phyloP scores from a whole-genome alignment of 2,113 vertebrate species.

The Macaca mulatta region DNA sequence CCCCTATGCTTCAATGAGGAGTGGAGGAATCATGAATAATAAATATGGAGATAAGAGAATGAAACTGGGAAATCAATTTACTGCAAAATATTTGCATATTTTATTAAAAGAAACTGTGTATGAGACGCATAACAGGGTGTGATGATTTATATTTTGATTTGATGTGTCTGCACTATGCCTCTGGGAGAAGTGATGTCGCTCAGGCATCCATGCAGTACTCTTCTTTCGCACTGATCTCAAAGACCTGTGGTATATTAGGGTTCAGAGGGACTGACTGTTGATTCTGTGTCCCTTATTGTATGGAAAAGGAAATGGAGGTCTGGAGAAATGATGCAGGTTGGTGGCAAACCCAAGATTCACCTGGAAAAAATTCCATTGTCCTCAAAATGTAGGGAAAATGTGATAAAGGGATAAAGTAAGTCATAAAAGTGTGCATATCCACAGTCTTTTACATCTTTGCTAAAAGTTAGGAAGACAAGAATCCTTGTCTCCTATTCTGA shows the following conservation, averaged over 20 bases:
- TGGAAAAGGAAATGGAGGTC: neutral
- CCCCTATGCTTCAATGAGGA: conserved; percentile 75
- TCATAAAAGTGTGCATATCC: rapidly evolving
- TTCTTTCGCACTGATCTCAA: conserved; percentile 25
- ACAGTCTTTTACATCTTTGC: rapidly evolving
- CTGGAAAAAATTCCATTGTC: neutral
- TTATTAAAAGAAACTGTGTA: conserved; percentile 90
- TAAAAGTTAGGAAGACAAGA: neutral
- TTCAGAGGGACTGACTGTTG: neutral
- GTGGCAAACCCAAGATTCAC: neutral
- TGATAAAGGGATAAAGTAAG: rapidly evolving
- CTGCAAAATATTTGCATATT: conserved; percentile 91
- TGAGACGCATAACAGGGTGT: conserved; percentile 83
- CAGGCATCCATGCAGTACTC: conserved; percentile 74
- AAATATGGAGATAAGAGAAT: conserved; percentile 89
- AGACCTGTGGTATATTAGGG: neutral
- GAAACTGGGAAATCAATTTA: conserved; percentile 90
- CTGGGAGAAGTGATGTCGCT: conserved; percentile 80
- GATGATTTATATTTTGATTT: conserved; percentile 88
- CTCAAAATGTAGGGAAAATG: rapidly evolving
- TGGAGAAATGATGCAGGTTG: neutral
- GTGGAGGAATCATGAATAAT: conserved; percentile 88
- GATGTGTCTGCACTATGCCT: conserved; percentile 83
- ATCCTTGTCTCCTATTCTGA: neutral
- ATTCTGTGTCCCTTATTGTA: too few relatives aligned